Conservation (phyloP, 2,888 invertebrate genomes). For the Agrochola macilenta region DNA sequence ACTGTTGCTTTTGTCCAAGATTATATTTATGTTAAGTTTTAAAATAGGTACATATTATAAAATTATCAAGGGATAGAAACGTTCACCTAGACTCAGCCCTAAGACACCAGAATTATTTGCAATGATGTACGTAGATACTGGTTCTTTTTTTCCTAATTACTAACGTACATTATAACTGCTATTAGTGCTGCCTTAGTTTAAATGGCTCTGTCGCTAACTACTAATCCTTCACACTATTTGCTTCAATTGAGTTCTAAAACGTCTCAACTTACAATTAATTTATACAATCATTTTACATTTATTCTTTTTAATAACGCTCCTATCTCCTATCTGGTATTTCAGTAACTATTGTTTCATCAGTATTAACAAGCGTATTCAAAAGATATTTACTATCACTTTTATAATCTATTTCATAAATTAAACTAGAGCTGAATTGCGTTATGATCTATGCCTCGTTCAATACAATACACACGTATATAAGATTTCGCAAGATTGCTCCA, state of each 20-base stretch:
- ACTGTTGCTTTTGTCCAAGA: background rate
- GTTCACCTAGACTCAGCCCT: background rate
- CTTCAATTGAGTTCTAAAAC: constrained; percentile 11
- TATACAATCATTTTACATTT: constrained; percentile 16
- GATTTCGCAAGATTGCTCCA: constrained; percentile 63
- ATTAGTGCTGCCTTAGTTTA: background rate
- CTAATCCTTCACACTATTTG: background rate
- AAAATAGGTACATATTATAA: too few relatives aligned
- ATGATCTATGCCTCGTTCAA: constrained; percentile 58
- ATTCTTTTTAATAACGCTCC: constrained; percentile 16
- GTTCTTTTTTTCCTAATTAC: background rate
- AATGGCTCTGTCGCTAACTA: background rate
- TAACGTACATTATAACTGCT: background rate
- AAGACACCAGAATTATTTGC: background rate
- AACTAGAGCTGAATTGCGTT: constrained; percentile 65
- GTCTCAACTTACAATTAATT: constrained; percentile 7
- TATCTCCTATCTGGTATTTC: constrained; percentile 11
- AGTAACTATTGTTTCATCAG: constrained; percentile 43
- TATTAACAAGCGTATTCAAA: constrained; percentile 25
- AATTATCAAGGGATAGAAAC: too few relatives aligned
- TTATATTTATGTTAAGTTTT: background rate
- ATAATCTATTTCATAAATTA: constrained; percentile 58
- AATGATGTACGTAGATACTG: background rate
- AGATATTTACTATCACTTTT: constrained; percentile 48
- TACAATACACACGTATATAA: constrained; percentile 59